phyloP scores from a whole-genome alignment of 2,113 vertebrate genomes.

The Platycercus adscitus region DNA sequence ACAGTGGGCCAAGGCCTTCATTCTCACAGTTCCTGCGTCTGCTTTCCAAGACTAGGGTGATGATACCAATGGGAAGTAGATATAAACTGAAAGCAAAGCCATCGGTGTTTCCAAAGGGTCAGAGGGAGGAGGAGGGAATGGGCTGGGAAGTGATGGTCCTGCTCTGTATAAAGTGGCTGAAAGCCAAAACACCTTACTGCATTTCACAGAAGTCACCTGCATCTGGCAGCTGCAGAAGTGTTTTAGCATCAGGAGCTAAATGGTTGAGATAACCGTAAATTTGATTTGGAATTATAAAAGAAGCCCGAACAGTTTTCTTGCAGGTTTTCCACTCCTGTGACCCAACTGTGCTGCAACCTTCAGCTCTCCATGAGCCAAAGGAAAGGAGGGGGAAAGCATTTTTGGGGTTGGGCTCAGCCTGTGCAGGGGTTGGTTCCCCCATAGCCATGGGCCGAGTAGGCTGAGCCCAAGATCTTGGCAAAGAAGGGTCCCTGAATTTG shows the following conservation, averaged over 20 bases:
- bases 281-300: background rate
- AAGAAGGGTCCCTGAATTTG: background rate
- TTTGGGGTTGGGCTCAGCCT: no score
- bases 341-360: background rate
- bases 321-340: background rate
- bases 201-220: background rate
- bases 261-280: background rate
- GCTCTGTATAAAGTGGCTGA: fast-evolving
- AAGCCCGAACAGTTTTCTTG: background rate
- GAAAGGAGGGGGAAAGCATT: no score
- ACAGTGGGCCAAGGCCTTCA: no score
- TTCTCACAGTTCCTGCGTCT: no score
- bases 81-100: background rate
- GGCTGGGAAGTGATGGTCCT: background rate
- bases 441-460: fast-evolving
- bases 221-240: background rate
- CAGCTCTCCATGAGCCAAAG: background rate
- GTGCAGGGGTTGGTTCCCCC: fast-evolving
- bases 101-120: background rate
- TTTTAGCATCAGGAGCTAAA: background rate
- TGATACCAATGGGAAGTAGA: background rate
- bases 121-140: background rate
- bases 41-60: no score
- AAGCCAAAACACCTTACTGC: background rate
- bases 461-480: fast-evolving